These are phyloP conservation scores for Stomatorhinus walkeri DNA, from an alignment of 2,797 vertebrate genomes.

Conservation along the genomic window DNA sequence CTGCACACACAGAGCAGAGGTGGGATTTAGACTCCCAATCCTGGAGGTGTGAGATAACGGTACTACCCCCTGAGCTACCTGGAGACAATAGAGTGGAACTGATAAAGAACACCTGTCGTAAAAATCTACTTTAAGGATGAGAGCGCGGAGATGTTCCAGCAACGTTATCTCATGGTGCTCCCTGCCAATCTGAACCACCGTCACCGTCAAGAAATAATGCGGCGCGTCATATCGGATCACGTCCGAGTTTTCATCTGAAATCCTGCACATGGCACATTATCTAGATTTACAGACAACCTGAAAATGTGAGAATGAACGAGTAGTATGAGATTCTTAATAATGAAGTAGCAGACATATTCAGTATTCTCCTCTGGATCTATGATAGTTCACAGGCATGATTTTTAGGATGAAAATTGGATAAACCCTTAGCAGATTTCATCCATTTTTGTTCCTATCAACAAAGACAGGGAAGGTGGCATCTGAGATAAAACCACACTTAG, in stretches of 20 bases:
- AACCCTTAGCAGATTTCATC: neutral
- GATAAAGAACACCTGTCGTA: neutral
- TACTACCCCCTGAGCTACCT: neutral
- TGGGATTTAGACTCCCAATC: neutral
- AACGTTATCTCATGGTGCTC: neutral
- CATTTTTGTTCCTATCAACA: neutral
- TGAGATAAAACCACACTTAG: neutral
- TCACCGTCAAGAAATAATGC: neutral
- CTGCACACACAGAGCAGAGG: neutral
- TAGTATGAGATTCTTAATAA: neutral
- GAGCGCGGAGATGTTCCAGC: too few relatives aligned
- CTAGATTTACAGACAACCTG: neutral
- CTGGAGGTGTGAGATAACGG: neutral
- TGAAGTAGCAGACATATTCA: neutral
- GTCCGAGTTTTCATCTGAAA: neutral
- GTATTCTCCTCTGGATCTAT: neutral
- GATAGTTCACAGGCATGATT: neutral
- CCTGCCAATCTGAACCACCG: neutral
- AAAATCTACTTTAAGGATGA: slow-evolving; percentile 4
- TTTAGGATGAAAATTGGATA: neutral
- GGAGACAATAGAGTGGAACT: neutral
- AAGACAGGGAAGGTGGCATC: neutral
- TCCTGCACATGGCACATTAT: neutral
- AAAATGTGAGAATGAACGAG: neutral
- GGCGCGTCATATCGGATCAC: neutral